Evolutionary conservation across 2,113 vertebrate genomes (phyloP), one percentile per base, ranked within the genome.

Genomic region (Lanius ludovicianus): DNA sequence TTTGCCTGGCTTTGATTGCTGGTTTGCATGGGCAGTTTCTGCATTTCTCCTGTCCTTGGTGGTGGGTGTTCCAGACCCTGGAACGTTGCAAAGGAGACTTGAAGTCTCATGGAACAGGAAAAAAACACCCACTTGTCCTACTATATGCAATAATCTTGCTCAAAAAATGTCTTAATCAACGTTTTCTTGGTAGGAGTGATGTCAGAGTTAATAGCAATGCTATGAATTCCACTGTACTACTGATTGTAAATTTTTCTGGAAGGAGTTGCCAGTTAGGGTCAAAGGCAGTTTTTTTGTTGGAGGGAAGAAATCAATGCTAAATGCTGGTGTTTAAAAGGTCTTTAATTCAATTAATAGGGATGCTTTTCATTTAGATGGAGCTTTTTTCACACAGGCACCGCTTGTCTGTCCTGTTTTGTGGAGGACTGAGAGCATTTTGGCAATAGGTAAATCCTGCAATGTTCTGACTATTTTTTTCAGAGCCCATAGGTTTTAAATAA

Each of bases 291-390:
- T 82, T 71, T 89, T 69, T 88, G 39, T 70, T 23, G 59, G 53
- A 68, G 67, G 87, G 59, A 69, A 67, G 30, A 86, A 95, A 75
- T 83, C 76, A 62, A 0, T 74, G 67, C 59, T 79, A 74, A 94
- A 81, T 70, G 42, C 47, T 73, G 10, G 13, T 42, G 50, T 91
- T 88, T 81, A 63, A 80, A 84, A 78, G 55, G 33, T 74, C 84
- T 90, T 77, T 84, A 86, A 81, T 86, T 67, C 79, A 70, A 53
- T 93, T 94, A 84, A 90, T 74, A 67, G 68, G n/a, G 39, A 52
- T 79, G n/a, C 30, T 93, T 92, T 94, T 94, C 35, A 85, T 91
- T 93, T 59, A 83, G 42, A 33, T 83, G 0, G 4, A 35, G 42
- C 4, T 74, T 87, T 73, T 62, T 84, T 50, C 44, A 13, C 67